Evolutionary conservation across 2,797 vertebrate species (phyloP).

Genomic region (Lophius americanus): DNA sequence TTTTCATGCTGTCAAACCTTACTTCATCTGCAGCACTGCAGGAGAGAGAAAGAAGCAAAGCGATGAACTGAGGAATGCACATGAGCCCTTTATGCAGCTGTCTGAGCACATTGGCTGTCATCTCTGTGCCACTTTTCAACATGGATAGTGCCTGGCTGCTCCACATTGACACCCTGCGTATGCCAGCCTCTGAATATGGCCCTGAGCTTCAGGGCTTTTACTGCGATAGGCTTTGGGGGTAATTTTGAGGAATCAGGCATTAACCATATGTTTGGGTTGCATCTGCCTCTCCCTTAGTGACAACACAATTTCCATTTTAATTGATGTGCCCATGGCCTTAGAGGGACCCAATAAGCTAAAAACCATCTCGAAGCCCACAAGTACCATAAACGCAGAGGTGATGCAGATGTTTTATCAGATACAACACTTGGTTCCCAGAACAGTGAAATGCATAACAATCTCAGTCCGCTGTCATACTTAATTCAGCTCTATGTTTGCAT

Average conservation of each 20-base stretch:
- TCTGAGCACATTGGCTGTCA: constrained; percentile 73
- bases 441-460: constrained; percentile 30
- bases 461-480: constrained; percentile 15
- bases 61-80: constrained; percentile 55
- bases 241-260: constrained; percentile 59
- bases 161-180: constrained; percentile 54
- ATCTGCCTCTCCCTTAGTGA: constrained; percentile 62
- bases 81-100: constrained; percentile 71
- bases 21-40: constrained; percentile 56
- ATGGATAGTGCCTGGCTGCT: constrained; percentile 59
- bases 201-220: constrained; percentile 58
- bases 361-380: constrained; percentile 61
- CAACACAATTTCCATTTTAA: constrained; percentile 77
- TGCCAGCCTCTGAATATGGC: constrained; percentile 68
- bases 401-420: constrained; percentile 51
- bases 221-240: constrained; percentile 56
- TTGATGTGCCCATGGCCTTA: constrained; percentile 65
- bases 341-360: constrained; percentile 46
- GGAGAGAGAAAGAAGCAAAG: constrained; percentile 43
- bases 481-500: constrained; percentile 27
- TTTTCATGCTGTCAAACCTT: constrained; percentile 47
- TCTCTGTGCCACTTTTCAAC: constrained; percentile 63
- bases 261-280: constrained; percentile 75
- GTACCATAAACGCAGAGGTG: constrained; percentile 49
- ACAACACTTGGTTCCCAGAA: constrained; percentile 32